These are phyloP conservation scores for Rhopalosiphum padi DNA, from an alignment of 1,140 invertebrate species.

Conservation along the genomic window DNA sequence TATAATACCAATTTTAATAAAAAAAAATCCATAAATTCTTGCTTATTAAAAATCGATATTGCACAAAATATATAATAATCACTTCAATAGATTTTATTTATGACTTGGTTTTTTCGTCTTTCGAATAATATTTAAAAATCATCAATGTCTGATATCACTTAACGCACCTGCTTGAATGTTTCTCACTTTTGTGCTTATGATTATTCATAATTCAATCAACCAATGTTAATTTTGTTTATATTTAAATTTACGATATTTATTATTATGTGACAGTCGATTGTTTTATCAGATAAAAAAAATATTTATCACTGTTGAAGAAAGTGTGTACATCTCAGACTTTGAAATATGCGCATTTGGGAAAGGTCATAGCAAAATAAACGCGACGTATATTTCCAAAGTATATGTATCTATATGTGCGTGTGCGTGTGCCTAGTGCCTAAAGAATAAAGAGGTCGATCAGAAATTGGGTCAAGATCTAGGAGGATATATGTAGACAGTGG, in stretches of 20 bases:
- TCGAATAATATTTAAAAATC: background rate
- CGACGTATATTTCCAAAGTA: background rate
- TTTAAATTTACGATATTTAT: background rate
- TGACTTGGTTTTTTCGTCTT: background rate
- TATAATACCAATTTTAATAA: background rate
- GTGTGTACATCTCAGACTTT: background rate
- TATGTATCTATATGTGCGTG: background rate
- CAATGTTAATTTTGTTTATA: background rate
- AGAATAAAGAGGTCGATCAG: slow-evolving; percentile 15
- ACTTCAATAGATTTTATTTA: background rate
- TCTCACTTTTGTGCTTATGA: background rate
- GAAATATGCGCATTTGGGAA: background rate
- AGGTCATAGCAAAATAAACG: background rate
- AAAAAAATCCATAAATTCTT: background rate
- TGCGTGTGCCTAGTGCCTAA: background rate
- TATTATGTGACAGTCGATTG: background rate
- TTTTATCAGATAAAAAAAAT: background rate
- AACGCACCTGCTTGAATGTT: background rate
- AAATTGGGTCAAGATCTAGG: slow-evolving; percentile 53
- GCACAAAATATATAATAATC: background rate
- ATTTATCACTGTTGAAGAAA: background rate
- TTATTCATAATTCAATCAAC: background rate
- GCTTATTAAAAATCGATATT: background rate
- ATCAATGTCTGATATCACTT: background rate
- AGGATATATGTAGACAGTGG: slow-evolving; percentile 42